Percentiles rank a stretch among this genome's conserved stretches.
Conservation (phyloP, 1,140 invertebrate genomes). For the Ladona fulva region DNA sequence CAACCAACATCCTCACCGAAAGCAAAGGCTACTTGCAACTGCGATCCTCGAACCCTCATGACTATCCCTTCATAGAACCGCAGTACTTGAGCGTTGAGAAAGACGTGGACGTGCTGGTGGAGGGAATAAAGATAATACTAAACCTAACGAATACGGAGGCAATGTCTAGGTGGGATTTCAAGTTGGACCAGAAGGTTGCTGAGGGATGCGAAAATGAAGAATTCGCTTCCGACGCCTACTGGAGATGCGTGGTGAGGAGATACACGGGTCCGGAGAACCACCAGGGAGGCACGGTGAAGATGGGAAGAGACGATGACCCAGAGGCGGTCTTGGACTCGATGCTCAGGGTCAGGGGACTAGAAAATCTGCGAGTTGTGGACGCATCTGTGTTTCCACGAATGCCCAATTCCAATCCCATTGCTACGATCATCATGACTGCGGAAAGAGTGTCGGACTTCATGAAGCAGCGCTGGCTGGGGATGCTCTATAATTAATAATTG, state of each 20-base stretch:
- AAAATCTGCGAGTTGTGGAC: constrained; percentile 43
- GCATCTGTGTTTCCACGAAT: constrained; percentile 46
- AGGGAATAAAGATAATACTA: constrained; percentile 27
- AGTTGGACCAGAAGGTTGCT: constrained; percentile 25
- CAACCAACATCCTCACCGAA: constrained; percentile 9
- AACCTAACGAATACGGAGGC: constrained; percentile 32
- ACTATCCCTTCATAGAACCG: constrained; percentile 57
- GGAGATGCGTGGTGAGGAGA: constrained; percentile 29
- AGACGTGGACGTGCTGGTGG: constrained; percentile 40
- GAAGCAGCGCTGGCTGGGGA: constrained; percentile 23
- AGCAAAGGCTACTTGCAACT: constrained; percentile 37
- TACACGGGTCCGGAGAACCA: constrained; percentile 39
- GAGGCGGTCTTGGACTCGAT: constrained; percentile 42
- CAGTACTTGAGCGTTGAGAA: constrained; percentile 46
- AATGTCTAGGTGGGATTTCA: constrained; percentile 35
- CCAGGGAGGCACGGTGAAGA: constrained; percentile 44
- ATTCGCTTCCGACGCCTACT: constrained; percentile 21
- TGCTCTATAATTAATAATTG: too few relatives aligned
- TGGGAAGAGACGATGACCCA: constrained; percentile 37
- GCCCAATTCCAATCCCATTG: constrained; percentile 42
- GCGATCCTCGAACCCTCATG: constrained; percentile 43
- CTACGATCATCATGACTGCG: constrained; percentile 43
- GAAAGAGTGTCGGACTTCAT: constrained; percentile 33
- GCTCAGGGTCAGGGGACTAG: constrained; percentile 39
- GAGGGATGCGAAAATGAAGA: constrained; percentile 31